Evolutionary conservation across 2,888 invertebrate genomes (phyloP).

Genomic region (Helleia helle): DNA sequence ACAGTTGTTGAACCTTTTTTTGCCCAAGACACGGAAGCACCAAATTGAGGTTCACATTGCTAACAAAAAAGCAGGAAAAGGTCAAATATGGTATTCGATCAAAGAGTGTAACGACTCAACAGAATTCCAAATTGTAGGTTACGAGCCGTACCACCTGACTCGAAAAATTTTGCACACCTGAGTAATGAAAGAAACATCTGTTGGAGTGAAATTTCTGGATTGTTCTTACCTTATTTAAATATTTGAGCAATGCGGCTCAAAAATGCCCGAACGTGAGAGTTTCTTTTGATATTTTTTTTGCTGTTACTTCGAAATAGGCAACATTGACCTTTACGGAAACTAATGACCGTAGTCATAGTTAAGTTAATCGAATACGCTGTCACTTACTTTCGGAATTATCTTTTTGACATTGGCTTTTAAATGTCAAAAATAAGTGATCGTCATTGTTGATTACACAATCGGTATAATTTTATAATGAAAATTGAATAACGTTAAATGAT

Average conservation of each 20-base stretch:
- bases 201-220: conserved; percentile 22
- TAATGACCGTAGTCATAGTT: too few relatives aligned
- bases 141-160: conserved; percentile 27
- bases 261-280: too few relatives aligned
- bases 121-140: conserved; percentile 22
- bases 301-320: too few relatives aligned
- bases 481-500: neutral
- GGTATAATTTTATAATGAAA: neutral
- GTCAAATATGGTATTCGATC: conserved; percentile 15
- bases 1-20: neutral
- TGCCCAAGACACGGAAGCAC: neutral
- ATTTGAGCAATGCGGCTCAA: conserved; percentile 25
- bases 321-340: too few relatives aligned
- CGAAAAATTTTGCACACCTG: conserved; percentile 26
- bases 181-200: conserved; percentile 29
- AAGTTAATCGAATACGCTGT: too few relatives aligned
- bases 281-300: too few relatives aligned
- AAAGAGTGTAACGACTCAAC: conserved; percentile 11
- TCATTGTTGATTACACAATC: neutral
- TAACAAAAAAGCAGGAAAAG: conserved; percentile 12
- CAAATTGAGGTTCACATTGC: conserved; percentile 2
- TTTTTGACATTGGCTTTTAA: neutral
- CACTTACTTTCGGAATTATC: neutral
- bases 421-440: neutral
- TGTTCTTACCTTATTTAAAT: conserved; percentile 21